Base-by-base conservation (phyloP, 2,888 invertebrate species). In the Drosophila mimetica region DNA sequence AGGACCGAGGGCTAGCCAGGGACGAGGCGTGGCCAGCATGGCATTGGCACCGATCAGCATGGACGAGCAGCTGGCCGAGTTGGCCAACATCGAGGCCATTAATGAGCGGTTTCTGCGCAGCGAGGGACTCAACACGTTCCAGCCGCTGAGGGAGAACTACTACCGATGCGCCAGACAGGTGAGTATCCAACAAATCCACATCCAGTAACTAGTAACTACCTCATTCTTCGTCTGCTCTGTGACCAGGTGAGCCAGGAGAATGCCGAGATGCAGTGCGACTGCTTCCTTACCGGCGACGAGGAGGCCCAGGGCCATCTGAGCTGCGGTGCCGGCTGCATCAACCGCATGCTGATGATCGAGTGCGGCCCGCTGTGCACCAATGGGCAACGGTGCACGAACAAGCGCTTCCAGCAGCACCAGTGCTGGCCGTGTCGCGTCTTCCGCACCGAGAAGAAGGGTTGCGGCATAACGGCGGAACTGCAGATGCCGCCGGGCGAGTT, bases 261-360 rank as follows among this genome's bases (percentile, higher is more conserved):
- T 0, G 96, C 96, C 79, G 95, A 97, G 81, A 98, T 99, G 98
- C 94, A 96, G 30, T 99, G 99, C 92, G 99, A 99, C 92, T 99
- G 99, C 91, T 96, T 96, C 89, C 93, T 98, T 76, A 96, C 96
- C 57, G 95, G 95, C 89, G 98, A 98, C 79, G 99, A 99, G 89
- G 93, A 96, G 74, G 94, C 94, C 41, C 93, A 95, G 63, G 97
- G 97, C 0, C 96, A 97, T 89, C 91, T 94, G 70, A 98, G 97
- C 9, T 99, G 99, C 91, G 98, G 97, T 0, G 97, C 98, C 89
- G 98, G 98, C 92, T 99, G 99, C 92, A 94, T 99, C 34, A 99
- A 99, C 93, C 95, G 98, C 89, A 93, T 99, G 90, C 94, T 99
- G n/a, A 97, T 98, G 96, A 98, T 99, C 90, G 99, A 99, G 94